phyloP scores from a whole-genome alignment of 2,113 vertebrate genomes.

The Zootoca vivipara region DNA sequence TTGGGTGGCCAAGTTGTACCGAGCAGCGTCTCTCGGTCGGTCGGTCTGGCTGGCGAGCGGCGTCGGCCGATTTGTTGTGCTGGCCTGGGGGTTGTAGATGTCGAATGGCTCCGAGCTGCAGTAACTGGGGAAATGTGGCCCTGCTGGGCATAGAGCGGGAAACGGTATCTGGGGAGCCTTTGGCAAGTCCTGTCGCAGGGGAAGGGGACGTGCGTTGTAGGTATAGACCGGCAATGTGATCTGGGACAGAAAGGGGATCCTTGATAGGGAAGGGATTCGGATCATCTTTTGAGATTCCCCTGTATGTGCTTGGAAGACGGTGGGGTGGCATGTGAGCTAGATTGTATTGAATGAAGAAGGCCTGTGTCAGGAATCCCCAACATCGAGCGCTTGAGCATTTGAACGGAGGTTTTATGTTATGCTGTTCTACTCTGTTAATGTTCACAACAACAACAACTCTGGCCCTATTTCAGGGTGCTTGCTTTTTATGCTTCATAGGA shows the following conservation, averaged over 20 bases:
- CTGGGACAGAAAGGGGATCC: background rate
- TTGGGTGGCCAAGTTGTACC: background rate
- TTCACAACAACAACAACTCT: accelerated
- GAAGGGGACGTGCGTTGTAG: background rate
- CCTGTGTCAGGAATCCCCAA: accelerated
- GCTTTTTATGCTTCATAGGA: background rate
- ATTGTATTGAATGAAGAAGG: background rate
- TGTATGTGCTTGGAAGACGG: background rate
- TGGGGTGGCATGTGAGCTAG: background rate
- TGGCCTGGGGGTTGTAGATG: background rate
- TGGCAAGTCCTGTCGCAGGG: background rate
- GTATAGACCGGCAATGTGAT: background rate
- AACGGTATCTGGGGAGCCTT: background rate
- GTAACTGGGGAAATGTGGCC: background rate
- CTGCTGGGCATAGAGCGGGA: background rate
- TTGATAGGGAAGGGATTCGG: slow-evolving; percentile 4
- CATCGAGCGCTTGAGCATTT: background rate
- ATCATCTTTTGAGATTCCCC: background rate
- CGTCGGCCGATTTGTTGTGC: slow-evolving; percentile 18
- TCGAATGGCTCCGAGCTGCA: background rate
- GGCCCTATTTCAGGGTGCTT: slow-evolving; percentile 11
- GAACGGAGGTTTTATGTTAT: background rate
- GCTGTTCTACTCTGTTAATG: slow-evolving; percentile 11
- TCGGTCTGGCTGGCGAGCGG: slow-evolving; percentile 15
- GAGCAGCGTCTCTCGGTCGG: slow-evolving; percentile 39